Percentiles rank a stretch among this genome's conserved stretches.
Evolutionary conservation across 2,113 vertebrate genomes (phyloP).

Genomic region (Phainopepla nitens): DNA sequence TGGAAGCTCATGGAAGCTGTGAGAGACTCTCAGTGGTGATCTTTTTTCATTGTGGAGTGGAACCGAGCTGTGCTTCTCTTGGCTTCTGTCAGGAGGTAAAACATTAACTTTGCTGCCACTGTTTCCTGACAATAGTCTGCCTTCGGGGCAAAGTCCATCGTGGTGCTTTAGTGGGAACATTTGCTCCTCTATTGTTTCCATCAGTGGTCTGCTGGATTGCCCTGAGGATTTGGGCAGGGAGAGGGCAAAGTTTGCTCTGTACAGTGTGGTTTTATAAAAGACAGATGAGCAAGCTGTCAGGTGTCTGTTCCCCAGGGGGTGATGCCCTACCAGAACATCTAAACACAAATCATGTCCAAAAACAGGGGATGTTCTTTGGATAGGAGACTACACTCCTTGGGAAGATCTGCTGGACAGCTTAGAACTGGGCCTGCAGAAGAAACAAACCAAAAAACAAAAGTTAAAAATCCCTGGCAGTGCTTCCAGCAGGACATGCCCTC

Average conservation of each 20-base stretch:
- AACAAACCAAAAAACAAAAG: background rate
- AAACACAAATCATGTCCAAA: background rate
- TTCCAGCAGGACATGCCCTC: background rate
- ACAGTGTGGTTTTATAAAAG: background rate
- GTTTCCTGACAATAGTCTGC: background rate
- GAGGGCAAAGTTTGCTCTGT: background rate
- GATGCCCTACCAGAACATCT: background rate
- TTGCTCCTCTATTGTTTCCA: background rate
- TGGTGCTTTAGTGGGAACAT: background rate
- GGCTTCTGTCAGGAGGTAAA: background rate
- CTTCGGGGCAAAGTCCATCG: background rate
- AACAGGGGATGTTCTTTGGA: background rate
- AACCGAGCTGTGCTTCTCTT: background rate
- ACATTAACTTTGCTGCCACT: slow-evolving; percentile 18
- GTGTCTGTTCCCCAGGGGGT: background rate
- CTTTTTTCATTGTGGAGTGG: background rate
- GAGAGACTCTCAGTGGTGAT: background rate
- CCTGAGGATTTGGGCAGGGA: background rate
- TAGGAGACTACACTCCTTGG: background rate
- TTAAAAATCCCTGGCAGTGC: background rate
- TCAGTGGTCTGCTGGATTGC: background rate
- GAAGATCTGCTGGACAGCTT: background rate
- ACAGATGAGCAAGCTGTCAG: background rate
- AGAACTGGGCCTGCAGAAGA: background rate
- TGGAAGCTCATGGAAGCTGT: background rate